A percentile compares a stretch with the other conserved stretches of the same genome.
Evolutionary conservation across 53 echinoderm and acorn worm genomes (phyloP).

Genomic region (Actinopyga echinites): DNA sequence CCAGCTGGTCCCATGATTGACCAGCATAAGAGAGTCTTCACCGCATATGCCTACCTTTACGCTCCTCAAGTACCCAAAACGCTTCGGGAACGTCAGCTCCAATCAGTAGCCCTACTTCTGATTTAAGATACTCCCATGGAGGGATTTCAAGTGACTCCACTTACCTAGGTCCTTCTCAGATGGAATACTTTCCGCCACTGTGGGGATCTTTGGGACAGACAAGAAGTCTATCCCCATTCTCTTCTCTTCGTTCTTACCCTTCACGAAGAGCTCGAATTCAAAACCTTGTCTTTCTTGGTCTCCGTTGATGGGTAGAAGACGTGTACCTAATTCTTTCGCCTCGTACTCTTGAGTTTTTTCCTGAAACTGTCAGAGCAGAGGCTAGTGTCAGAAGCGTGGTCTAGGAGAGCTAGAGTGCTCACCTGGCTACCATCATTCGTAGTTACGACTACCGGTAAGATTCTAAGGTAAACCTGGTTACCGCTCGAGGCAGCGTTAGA

Average conservation of each 20-base stretch:
- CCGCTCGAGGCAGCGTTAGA: constrained; percentile 36
- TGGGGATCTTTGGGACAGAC: constrained; percentile 40
- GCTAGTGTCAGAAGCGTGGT: constrained; percentile 55
- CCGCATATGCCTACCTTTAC: constrained; percentile 41
- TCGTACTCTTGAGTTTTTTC: constrained; percentile 9
- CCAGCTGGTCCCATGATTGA: constrained; percentile 58
- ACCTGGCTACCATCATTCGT: constrained; percentile 34
- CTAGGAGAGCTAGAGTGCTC: constrained; percentile 41
- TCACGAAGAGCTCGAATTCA: constrained; percentile 11
- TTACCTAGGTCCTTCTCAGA: constrained; percentile 1
- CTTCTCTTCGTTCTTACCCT: constrained; percentile 13
- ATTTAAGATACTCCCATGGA: constrained; percentile 27
- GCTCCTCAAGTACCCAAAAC: constrained; percentile 50
- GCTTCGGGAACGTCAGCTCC: constrained; percentile 53
- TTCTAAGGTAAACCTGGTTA: constrained; percentile 45
- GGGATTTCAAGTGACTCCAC: constrained; percentile 38
- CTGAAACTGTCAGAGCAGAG: constrained; percentile 51
- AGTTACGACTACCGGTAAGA: constrained; percentile 42
- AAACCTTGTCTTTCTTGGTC: constrained; percentile 29
- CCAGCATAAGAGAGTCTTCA: constrained; percentile 47
- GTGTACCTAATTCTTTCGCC: constrained; percentile 41
- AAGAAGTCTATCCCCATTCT: constrained; percentile 33
- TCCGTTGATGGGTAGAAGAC: constrained; percentile 49
- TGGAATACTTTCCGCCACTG: constrained; percentile 32
- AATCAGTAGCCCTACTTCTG: constrained; percentile 9